Base-by-base conservation (phyloP, 1,140 invertebrate genomes). In the Pogonomyrmex californicus region DNA sequence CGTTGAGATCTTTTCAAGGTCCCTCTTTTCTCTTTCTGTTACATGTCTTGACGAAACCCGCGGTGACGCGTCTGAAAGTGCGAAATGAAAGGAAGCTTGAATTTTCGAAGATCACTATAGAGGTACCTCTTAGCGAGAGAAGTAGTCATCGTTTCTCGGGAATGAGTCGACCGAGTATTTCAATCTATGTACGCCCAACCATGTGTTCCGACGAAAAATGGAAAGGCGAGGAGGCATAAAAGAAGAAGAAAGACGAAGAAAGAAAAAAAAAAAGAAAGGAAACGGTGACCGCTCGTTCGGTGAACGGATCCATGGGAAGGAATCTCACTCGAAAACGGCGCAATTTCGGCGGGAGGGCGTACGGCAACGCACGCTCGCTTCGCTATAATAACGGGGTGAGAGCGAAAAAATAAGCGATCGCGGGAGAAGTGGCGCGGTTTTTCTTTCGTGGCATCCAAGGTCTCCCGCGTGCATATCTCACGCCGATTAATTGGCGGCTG, bases 1-100 rank as follows among this genome's bases (percentile, higher is more conserved):
- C 47, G 38, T 51, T 30, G 77, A 68, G 54, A 83, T 83, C 23
- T 58, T 12, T 44, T 30, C 66, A 83, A 83, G 68, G 44, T 75
- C 36, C 23, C 30, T 38, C 23, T 36, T 77, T 66, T 77, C 75
- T 77, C 56, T 81, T 17, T 68, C 36, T 36, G 4, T 12, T 60
- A 1, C 36, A 44, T n/a, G n/a, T 49, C 68, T 60, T 12, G 63
- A 81, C 70, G 38, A 66, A 58, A 62, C 38, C 49, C 65, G n/a
- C 38, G 44, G 38, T 56, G 63, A 73, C 75, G 77, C 56, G 14
- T 6, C 36, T 4, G 54, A 49, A 56, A 23, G 88, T n/a, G 87
- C 83, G 81, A 93, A 93, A 92, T 93, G 92, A 94, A 93, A 93
- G 93, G 93, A 90, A 93, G 92, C 89, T 89, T 88, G 90, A 92